Percentiles rank a stretch among this genome's conserved stretches.
Evolutionary conservation across 2,888 invertebrate genomes (phyloP).

Genomic region (Apotomis capreana): DNA sequence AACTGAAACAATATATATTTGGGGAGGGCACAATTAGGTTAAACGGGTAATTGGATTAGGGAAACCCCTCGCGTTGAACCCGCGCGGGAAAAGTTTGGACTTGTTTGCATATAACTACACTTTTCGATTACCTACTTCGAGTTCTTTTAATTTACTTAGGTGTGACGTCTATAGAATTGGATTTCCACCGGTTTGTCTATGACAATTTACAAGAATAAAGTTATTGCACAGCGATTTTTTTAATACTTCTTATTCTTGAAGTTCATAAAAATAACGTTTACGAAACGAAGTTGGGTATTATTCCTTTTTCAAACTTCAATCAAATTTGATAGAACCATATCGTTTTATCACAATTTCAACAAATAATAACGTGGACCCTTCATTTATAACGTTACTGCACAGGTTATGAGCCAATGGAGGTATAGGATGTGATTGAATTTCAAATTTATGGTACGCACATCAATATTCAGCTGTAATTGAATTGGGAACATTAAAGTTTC

Average conservation of each 20-base stretch:
- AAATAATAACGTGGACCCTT: no score
- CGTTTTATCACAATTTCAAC: no score
- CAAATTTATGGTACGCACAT: background rate
- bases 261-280: no score
- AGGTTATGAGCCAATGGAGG: background rate
- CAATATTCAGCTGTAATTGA: background rate
- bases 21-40: conserved; percentile 68
- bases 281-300: no score
- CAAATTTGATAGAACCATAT: no score
- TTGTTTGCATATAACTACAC: conserved; percentile 35
- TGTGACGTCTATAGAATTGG: no score
- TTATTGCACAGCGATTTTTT: no score
- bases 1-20: conserved; percentile 36
- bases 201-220: no score
- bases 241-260: no score
- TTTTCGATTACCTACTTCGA: conserved; percentile 15
- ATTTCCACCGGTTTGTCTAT: no score
- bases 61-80: conserved; percentile 69
- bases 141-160: background rate
- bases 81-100: conserved; percentile 39
- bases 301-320: no score
- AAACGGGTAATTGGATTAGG: conserved; percentile 73
- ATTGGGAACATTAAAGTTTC: background rate
- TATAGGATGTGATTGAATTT: background rate
- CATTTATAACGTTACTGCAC: no score